These are phyloP conservation scores for Xanthorhoe spadicearia DNA, from an alignment of 2,888 invertebrate species.

Conservation along the genomic window DNA sequence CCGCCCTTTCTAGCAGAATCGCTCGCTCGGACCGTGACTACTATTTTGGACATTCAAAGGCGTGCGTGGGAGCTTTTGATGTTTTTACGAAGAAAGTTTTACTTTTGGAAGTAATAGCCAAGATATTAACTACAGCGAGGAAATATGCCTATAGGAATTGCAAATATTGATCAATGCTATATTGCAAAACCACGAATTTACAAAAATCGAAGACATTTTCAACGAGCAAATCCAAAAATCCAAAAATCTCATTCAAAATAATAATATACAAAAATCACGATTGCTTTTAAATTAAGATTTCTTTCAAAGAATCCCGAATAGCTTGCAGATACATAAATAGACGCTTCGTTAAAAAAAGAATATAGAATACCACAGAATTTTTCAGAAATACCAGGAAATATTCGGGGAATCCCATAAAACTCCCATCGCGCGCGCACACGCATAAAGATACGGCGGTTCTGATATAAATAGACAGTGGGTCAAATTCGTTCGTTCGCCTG, in stretches of 20 bases:
- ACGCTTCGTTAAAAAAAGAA: background rate
- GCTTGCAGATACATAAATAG: too few relatives aligned
- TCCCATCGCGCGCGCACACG: background rate
- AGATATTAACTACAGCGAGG: background rate
- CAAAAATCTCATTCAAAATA: too few relatives aligned
- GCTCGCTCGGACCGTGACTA: slow-evolving; percentile 31
- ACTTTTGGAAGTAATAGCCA: background rate
- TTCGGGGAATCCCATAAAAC: slow-evolving; percentile 3
- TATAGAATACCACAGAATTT: background rate
- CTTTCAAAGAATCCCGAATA: too few relatives aligned
- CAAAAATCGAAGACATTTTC: too few relatives aligned
- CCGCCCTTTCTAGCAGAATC: slow-evolving; percentile 39
- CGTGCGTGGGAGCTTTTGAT: slow-evolving; percentile 20
- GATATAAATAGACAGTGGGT: slow-evolving; percentile 35
- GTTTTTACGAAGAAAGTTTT: slow-evolving; percentile 9
- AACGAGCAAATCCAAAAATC: too few relatives aligned
- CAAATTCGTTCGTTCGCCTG: slow-evolving; percentile 36
- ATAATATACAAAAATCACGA: too few relatives aligned
- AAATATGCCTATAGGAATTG: too few relatives aligned
- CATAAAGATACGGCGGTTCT: background rate
- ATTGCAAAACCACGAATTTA: too few relatives aligned
- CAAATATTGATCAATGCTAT: too few relatives aligned
- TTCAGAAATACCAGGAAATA: background rate
- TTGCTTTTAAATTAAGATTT: too few relatives aligned
- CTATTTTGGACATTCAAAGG: slow-evolving; percentile 28